Evolutionary conservation across 2,113 vertebrate species (phyloP).

Genomic region (Salminus brasiliensis): DNA sequence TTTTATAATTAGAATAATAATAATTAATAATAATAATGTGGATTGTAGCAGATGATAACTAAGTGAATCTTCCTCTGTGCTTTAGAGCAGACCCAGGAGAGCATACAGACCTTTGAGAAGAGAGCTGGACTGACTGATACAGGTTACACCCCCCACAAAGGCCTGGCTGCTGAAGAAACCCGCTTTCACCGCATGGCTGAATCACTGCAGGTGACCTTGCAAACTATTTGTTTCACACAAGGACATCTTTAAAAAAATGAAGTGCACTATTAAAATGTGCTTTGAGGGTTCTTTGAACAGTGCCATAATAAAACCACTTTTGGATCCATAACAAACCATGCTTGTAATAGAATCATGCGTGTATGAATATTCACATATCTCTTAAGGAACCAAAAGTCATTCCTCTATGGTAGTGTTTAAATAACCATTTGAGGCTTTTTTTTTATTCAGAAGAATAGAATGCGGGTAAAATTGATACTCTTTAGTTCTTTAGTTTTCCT

Average conservation of each 20-base stretch:
- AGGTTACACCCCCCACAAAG: conserved; percentile 91
- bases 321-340: too few relatives aligned
- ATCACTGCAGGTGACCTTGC: conserved; percentile 83
- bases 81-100: conserved; percentile 91
- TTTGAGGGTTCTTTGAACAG: too few relatives aligned
- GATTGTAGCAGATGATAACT: neutral
- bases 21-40: neutral
- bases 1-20: neutral
- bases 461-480: too few relatives aligned
- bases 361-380: too few relatives aligned
- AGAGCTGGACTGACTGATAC: conserved; percentile 90
- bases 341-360: too few relatives aligned
- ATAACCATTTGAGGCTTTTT: too few relatives aligned
- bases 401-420: too few relatives aligned
- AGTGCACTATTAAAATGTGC: too few relatives aligned
- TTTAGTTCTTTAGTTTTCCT: neutral
- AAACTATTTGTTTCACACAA: neutral
- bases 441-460: too few relatives aligned
- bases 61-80: conserved; percentile 26
- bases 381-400: too few relatives aligned
- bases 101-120: conserved; percentile 91
- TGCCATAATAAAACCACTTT: too few relatives aligned
- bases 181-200: conserved; percentile 87
- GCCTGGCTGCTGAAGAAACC: conserved; percentile 89
- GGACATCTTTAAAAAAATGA: too few relatives aligned